These are phyloP conservation scores for Centropus unirufus DNA, from an alignment of 2,113 vertebrate species.

Conservation along the genomic window DNA sequence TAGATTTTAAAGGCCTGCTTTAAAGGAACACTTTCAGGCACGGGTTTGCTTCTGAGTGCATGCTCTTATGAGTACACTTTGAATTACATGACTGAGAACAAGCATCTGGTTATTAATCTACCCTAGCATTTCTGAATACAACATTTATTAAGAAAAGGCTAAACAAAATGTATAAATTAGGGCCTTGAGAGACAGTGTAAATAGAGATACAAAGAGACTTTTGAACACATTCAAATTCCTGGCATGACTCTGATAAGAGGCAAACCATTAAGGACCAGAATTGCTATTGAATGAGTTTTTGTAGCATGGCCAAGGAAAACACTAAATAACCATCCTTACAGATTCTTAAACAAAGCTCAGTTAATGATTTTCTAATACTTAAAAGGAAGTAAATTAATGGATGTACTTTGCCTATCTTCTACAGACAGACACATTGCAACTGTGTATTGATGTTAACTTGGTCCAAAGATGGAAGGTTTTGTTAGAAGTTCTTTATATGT, in stretches of 20 bases:
- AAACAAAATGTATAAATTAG: constrained; percentile 18
- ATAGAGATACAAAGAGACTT: constrained; percentile 34
- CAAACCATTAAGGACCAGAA: background rate
- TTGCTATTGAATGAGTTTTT: background rate
- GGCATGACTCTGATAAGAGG: constrained; percentile 14
- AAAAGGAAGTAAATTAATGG: background rate
- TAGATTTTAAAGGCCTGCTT: background rate
- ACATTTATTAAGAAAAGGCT: background rate
- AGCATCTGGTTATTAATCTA: constrained; percentile 12
- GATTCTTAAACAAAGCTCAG: background rate
- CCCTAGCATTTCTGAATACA: background rate
- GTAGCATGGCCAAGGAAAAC: background rate
- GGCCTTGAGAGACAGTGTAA: background rate
- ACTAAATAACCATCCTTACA: background rate
- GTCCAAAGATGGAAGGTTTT: background rate
- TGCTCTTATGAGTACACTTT: background rate
- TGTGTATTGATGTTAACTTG: background rate
- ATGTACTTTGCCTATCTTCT: background rate
- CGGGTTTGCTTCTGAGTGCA: background rate
- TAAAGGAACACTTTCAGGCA: background rate
- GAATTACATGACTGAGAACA: background rate
- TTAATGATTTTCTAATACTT: background rate
- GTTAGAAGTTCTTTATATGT: background rate
- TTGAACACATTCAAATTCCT: constrained; percentile 30
- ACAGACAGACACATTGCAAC: background rate